Evolutionary conservation across 1,140 invertebrate species (phyloP).

Genomic region (Diorhabda elongata): DNA sequence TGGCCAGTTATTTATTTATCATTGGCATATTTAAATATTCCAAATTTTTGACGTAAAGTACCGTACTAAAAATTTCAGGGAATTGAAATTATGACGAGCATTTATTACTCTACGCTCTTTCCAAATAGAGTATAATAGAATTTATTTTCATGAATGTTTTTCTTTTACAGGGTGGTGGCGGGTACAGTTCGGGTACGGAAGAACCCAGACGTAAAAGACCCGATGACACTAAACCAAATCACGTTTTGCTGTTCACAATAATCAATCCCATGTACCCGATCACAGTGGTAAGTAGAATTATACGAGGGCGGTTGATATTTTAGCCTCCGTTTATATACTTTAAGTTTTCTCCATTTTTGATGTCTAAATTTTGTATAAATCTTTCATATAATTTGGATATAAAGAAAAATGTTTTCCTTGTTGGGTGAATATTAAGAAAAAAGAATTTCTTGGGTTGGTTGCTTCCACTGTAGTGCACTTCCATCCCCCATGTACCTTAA

Average conservation of each 20-base stretch:
- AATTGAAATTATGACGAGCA: too few species aligned
- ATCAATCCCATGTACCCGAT: conserved; percentile 97
- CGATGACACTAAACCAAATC: conserved; percentile 72
- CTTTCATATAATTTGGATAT: too few species aligned
- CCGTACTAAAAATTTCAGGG: neutral
- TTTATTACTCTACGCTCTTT: too few species aligned
- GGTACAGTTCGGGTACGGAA: conserved; percentile 53
- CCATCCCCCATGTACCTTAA: too few species aligned
- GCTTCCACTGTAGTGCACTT: too few species aligned
- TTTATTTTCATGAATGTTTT: conserved; percentile 4
- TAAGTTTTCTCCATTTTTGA: neutral
- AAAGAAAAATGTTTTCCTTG: too few species aligned
- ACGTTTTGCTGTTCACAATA: conserved; percentile 92
- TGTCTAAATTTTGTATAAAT: neutral
- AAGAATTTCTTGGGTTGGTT: too few species aligned
- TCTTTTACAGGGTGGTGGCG: conserved; percentile 57
- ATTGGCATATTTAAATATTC: neutral
- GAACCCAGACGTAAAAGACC: conserved; percentile 62
- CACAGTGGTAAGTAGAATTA: conserved; percentile 83
- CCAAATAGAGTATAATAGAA: too few species aligned
- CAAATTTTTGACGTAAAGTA: too few species aligned
- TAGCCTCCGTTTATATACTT: too few species aligned
- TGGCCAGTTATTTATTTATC: neutral
- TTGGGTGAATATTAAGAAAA: too few species aligned
- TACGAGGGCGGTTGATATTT: too few species aligned